Evolutionary conservation across 2,888 invertebrate species (phyloP).

Genomic region (Eretmocerus hayati): DNA sequence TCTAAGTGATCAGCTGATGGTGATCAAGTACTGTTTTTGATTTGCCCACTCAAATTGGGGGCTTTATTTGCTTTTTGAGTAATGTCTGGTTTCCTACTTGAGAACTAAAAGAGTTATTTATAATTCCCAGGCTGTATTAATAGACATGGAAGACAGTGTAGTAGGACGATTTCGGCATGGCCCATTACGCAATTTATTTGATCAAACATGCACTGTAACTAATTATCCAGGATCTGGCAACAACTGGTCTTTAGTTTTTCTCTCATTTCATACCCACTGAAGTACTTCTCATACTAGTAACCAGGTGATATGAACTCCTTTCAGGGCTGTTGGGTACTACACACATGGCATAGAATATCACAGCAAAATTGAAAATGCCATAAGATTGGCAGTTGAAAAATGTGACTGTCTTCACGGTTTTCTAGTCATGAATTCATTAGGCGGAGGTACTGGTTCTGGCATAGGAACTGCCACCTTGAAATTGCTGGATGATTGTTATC

Average conservation of each 20-base stretch:
- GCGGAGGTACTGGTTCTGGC: constrained; percentile 56
- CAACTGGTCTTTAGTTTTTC: constrained; percentile 46
- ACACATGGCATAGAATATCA: constrained; percentile 48
- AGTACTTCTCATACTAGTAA: not conserved
- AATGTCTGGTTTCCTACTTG: too few species aligned
- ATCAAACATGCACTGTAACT: constrained; percentile 48
- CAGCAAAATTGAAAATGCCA: constrained; percentile 44
- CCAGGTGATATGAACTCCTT: not conserved
- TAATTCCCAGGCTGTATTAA: constrained; percentile 46
- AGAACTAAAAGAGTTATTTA: too few species aligned
- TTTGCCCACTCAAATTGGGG: too few species aligned
- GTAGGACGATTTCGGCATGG: constrained; percentile 48
- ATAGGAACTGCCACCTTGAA: constrained; percentile 49
- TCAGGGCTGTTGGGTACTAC: constrained; percentile 51
- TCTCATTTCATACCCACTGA: not conserved
- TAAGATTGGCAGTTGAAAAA: constrained; percentile 47
- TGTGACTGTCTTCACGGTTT: constrained; percentile 53
- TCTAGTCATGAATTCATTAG: constrained; percentile 50
- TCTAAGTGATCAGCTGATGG: too few species aligned
- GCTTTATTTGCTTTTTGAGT: too few species aligned
- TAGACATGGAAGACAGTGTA: constrained; percentile 55
- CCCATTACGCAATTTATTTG: constrained; percentile 47
- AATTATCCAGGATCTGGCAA: constrained; percentile 54
- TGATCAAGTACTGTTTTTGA: too few species aligned
- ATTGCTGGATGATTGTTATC: constrained; percentile 48